Conservation (phyloP, 2,113 vertebrate genomes). For the Eulacestoma nigropectus region DNA sequence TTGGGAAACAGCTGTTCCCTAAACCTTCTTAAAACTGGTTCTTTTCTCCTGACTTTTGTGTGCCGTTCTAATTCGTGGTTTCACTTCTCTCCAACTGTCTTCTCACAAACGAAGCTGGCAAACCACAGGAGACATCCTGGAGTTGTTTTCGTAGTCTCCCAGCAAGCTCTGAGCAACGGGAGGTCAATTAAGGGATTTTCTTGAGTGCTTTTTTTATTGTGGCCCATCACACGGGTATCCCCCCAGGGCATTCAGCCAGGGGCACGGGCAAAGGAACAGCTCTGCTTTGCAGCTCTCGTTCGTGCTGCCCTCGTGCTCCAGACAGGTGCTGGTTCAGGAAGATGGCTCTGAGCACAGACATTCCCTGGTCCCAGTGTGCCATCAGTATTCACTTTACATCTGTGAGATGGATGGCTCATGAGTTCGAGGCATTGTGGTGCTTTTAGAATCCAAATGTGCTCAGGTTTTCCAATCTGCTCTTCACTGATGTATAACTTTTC, state of each 20-base stretch:
- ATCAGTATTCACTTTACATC: background rate
- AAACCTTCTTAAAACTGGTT: background rate
- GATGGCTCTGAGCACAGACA: background rate
- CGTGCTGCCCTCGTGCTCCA: background rate
- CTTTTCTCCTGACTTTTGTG: background rate
- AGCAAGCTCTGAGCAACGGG: background rate
- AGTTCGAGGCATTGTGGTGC: rapidly evolving
- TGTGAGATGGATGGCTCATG: background rate
- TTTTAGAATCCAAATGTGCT: background rate
- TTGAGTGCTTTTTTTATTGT: background rate
- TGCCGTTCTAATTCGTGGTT: background rate
- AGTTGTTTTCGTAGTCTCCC: background rate
- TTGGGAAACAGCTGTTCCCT: background rate
- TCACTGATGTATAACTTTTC: background rate
- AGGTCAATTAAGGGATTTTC: background rate
- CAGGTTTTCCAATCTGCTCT: background rate
- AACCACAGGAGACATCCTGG: background rate
- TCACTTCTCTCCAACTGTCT: background rate
- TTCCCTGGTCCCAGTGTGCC: background rate
- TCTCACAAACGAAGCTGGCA: background rate
- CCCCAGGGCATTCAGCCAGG: background rate
- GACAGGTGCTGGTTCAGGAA: background rate
- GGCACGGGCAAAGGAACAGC: background rate
- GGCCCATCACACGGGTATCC: background rate
- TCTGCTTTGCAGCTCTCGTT: background rate